Evolutionary conservation across 2,888 invertebrate genomes (phyloP).

Genomic region (Apamea epomidion): DNA sequence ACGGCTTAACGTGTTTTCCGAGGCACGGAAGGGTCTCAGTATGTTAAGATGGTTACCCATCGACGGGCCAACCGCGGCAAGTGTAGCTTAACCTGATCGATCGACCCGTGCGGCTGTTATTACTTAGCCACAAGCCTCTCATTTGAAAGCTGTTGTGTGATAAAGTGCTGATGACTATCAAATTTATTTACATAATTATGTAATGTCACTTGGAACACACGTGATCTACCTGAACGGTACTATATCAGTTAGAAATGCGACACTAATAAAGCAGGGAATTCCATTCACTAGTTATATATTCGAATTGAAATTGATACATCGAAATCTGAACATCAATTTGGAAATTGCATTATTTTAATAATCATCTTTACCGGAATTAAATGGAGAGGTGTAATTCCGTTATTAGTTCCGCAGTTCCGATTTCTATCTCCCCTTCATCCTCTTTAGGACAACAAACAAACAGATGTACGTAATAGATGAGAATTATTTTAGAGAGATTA

Average conservation of each 20-base stretch:
- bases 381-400: slow-evolving; percentile 14
- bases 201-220: background rate
- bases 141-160: slow-evolving; percentile 2
- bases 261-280: background rate
- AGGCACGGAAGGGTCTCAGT: too few relatives aligned
- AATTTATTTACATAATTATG: background rate
- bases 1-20: too few relatives aligned
- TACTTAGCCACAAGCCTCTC: too few relatives aligned
- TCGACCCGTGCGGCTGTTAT: too few relatives aligned
- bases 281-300: background rate
- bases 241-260: background rate
- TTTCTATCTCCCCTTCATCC: slow-evolving; percentile 27
- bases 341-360: slow-evolving; percentile 35
- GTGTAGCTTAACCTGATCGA: too few relatives aligned
- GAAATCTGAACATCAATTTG: slow-evolving; percentile 41
- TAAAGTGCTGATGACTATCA: background rate
- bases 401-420: slow-evolving; percentile 43
- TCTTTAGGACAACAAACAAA: slow-evolving; percentile 10
- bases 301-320: slow-evolving; percentile 27
- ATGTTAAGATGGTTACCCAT: too few relatives aligned
- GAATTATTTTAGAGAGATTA: slow-evolving; percentile 4
- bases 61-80: too few relatives aligned
- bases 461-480: background rate
- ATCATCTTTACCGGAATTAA: slow-evolving; percentile 23
- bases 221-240: background rate